phyloP scores from a whole-genome alignment of 2,797 vertebrate species.

The Mionectes olivaceus region DNA sequence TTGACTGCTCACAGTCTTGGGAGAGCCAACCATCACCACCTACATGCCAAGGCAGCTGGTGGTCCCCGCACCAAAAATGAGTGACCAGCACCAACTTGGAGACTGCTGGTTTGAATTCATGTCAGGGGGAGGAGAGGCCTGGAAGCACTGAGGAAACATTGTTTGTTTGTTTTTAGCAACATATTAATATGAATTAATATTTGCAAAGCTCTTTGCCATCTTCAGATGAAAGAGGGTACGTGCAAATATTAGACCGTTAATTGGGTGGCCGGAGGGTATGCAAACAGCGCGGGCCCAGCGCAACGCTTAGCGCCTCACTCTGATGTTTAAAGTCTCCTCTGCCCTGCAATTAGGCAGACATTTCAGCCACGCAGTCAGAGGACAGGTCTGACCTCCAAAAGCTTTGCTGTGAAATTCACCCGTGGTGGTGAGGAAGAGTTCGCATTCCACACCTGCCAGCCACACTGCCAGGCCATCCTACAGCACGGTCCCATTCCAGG shows the following conservation, averaged over 20 bases:
- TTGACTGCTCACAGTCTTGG: not conserved
- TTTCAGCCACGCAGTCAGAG: not conserved
- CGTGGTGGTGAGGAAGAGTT: rapidly evolving
- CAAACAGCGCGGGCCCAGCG: not conserved
- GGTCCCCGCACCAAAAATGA: not conserved
- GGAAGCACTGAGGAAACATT: not conserved
- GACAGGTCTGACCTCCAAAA: not conserved
- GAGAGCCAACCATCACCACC: not conserved
- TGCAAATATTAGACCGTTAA: slow-evolving; percentile 37
- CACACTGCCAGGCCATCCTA: rapidly evolving
- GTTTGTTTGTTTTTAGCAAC: slow-evolving; percentile 19
- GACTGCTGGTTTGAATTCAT: rapidly evolving
- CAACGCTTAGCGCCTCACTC: not conserved
- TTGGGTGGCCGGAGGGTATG: slow-evolving; percentile 20
- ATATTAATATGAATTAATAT: slow-evolving; percentile 18
- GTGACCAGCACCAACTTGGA: not conserved
- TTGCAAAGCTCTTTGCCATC: slow-evolving; percentile 41
- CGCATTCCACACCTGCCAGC: rapidly evolving
- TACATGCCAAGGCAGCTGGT: rapidly evolving
- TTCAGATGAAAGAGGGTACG: slow-evolving; percentile 19
- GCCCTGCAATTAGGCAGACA: not conserved
- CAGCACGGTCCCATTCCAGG: rapidly evolving
- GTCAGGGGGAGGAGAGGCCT: not conserved
- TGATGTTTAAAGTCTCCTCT: not conserved
- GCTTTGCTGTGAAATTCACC: not conserved